Evolutionary conservation across 2,888 invertebrate species (phyloP), one percentile per base, ranked within the genome.

Genomic region (Fissipunctia ypsillon): DNA sequence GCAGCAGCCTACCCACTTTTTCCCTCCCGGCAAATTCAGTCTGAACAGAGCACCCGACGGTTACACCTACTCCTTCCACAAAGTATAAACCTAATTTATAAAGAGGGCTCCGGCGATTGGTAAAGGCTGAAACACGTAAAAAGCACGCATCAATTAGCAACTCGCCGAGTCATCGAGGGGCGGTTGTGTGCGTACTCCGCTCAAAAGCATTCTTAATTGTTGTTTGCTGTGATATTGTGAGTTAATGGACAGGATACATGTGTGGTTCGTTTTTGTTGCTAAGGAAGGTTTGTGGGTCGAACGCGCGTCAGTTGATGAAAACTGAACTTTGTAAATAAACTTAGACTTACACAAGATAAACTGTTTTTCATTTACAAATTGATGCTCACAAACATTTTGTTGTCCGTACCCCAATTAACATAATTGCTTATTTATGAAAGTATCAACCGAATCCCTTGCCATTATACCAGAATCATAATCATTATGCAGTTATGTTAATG

Each of bases 1-100:
- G 69, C 97, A 97, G 80, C 95, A 97, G 43, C 98, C 98, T 31
- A 97, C 97, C 89, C 97, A 97, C 88, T 98, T 98, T 96, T 98
- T 97, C 92, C 98, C 98, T 69, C 98, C 98, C 45, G 98, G 98
- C 85, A 98, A 98, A 94, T 97, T 98, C 89, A 98, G 97, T 87
- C 96, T 99, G 87, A 98, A 98, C 96, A 97, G 98, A 91, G 98
- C 98, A 76, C 98, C 98, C 56, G 98, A 98, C 91, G 98, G 98
- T 90, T 98, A 97, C 96, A 98, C 98, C 89, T 98, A 98, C 95
- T 98, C 97, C 85, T 98, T 98, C 96, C 98, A 97, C 96, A 98
- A 96, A 95, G 96, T 95, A 89, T 96, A 96, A 95, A 92, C 89
- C 85, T 91, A 91, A 91, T 91, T 90, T 91, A 90, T 88, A 88